Base-by-base conservation (phyloP, 2,888 invertebrate species). In the Dorcus hopei region DNA sequence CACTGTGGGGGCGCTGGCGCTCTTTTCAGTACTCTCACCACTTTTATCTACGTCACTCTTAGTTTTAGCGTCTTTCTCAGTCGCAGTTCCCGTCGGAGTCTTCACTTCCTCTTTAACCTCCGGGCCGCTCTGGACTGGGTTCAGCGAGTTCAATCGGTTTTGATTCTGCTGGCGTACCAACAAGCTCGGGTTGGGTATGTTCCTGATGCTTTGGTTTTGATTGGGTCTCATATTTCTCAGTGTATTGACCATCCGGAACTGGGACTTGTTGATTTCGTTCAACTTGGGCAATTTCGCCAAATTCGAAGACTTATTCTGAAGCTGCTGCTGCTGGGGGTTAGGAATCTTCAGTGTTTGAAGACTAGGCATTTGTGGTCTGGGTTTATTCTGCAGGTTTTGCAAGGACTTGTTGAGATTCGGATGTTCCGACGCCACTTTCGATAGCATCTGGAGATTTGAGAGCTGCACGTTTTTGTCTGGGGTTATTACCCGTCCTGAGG, bases 141-240 rank as follows among this genome's bases (percentile, higher is more conserved):
- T 61, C 40, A 54, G 48, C 1, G 58, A 48, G 26, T 23, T 59
- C 23, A 74, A 61, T 41, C 76, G 68, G 57, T 73, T 77, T 58
- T 79, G 79, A 65, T 80, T 80, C 68, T 84, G 83, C 59, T 85
- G 80, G 64, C 82, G 80, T 42, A 85, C 81, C 65, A 86, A 65
- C 7, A 84, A 79, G 52, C 85, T 85, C 4, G 86, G 86, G 74
- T 86, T 86, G 4, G 86, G 86, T 62, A 87, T 86, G 66, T 83
- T 85, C 43, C 86, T 77, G 26, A 86, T 83, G 19, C 81, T 83
- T 57, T 85, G 85, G 69, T 86, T 86, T 71, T 81, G 76, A 67
- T 78, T 75, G 0, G 77, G 76, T 38, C 76, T 64, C 59, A 74
- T 64, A 56, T 67, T 76, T 41, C 75, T 62, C 41, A 74, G 59